These are phyloP conservation scores for Matsumyia berberina DNA, from an alignment of 2,888 invertebrate species.

Conservation along the genomic window DNA sequence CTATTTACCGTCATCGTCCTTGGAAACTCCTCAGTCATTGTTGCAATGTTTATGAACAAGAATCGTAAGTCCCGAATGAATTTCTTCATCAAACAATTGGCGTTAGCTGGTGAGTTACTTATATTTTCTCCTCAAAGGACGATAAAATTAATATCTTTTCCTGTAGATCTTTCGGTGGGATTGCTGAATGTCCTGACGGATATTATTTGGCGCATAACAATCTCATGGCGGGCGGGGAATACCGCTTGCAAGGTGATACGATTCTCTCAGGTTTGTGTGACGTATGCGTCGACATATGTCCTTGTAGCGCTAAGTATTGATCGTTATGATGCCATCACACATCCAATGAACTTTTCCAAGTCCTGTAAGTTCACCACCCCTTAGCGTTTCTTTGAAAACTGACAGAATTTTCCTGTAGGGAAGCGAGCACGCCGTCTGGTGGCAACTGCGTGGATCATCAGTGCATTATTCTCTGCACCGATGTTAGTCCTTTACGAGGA, in stretches of 20 bases:
- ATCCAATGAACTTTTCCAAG: conserved; percentile 97
- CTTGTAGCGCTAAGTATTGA: conserved; percentile 96
- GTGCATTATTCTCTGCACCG: conserved; percentile 92
- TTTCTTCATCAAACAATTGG: conserved; percentile 97
- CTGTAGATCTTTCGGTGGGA: conserved; percentile 94
- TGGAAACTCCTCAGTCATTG: conserved; percentile 94
- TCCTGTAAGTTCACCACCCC: conserved; percentile 93
- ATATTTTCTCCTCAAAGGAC: conserved; percentile 14
- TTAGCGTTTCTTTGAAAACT: too few species aligned
- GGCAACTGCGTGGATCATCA: conserved; percentile 92
- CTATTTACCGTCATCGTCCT: conserved; percentile 93
- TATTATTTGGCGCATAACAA: conserved; percentile 94
- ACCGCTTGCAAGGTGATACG: conserved; percentile 94
- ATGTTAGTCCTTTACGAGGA: conserved; percentile 93
- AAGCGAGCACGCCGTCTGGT: conserved; percentile 92
- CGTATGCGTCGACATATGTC: conserved; percentile 96
- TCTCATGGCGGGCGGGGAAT: conserved; percentile 95
- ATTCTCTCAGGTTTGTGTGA: conserved; percentile 94
- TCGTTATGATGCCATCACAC: conserved; percentile 96
- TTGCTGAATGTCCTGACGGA: conserved; percentile 95
- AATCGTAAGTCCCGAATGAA: conserved; percentile 96
- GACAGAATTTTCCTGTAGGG: conserved; percentile 86
- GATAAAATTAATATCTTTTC: conserved; percentile 47
- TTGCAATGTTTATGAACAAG: conserved; percentile 92
- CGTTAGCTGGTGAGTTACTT: conserved; percentile 91